phyloP scores from a whole-genome alignment of 2,797 vertebrate genomes.

The Echeneis naucrates region DNA sequence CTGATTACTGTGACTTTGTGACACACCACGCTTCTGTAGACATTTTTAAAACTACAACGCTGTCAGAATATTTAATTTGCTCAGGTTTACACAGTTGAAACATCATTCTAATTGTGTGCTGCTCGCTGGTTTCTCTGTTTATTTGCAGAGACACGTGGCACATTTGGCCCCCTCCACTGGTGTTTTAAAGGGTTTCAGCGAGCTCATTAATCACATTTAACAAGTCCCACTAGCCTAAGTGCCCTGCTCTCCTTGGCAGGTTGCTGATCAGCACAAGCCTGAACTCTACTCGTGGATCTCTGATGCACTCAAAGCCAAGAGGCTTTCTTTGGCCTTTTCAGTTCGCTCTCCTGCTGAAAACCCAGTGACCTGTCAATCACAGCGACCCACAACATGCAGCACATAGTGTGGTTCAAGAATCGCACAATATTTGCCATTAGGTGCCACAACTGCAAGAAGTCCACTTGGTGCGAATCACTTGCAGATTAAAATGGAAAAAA shows the following conservation, averaged over 20 bases:
- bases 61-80: neutral
- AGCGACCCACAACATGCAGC: too few species aligned
- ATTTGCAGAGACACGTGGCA: slow-evolving; percentile 9
- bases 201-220: slow-evolving; percentile 33
- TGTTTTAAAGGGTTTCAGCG: slow-evolving; percentile 25
- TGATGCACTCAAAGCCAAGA: slow-evolving; percentile 26
- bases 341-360: slow-evolving; percentile 30
- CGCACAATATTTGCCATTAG: neutral
- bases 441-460: slow-evolving; percentile 11
- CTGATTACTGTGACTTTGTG: neutral
- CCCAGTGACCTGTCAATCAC: slow-evolving; percentile 18
- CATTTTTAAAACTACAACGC: neutral
- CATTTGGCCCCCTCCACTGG: slow-evolving; percentile 25
- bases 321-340: slow-evolving; percentile 35
- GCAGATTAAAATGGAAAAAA: slow-evolving; percentile 3
- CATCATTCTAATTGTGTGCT: neutral
- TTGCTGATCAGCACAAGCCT: slow-evolving; percentile 27
- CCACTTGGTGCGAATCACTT: slow-evolving; percentile 10
- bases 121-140: slow-evolving; percentile 1
- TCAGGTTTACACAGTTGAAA: neutral
- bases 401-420: too few species aligned
- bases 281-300: slow-evolving; percentile 23
- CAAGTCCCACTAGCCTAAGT: slow-evolving; percentile 25
- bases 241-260: slow-evolving; percentile 37
- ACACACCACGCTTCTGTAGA: neutral